phyloP scores from a whole-genome alignment of 2,113 vertebrate species.

The Semnopithecus entellus region DNA sequence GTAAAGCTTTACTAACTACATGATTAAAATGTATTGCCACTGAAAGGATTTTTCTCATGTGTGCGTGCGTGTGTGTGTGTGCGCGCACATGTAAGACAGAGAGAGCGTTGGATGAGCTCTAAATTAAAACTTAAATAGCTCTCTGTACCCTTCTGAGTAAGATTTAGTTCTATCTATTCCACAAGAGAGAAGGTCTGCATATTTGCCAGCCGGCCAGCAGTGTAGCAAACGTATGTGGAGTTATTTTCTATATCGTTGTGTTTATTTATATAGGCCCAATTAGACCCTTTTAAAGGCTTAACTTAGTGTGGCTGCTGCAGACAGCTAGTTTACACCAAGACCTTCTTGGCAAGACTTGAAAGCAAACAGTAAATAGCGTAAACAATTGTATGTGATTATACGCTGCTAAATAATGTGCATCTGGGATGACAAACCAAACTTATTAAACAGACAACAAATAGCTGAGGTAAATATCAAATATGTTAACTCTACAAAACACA shows the following conservation, averaged over 20 bases:
- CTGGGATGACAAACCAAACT: constrained; percentile 76
- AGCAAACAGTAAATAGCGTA: constrained; percentile 68
- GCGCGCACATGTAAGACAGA: not conserved
- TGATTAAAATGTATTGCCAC: constrained; percentile 41
- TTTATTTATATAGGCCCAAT: constrained; percentile 72
- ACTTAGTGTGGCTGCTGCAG: constrained; percentile 66
- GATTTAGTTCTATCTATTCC: constrained; percentile 34
- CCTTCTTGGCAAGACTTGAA: constrained; percentile 75
- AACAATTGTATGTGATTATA: constrained; percentile 74
- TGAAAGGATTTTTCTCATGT: not conserved
- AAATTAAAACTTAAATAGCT: constrained; percentile 36
- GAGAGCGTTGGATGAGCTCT: not conserved
- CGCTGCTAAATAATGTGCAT: constrained; percentile 72
- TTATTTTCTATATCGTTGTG: constrained; percentile 69
- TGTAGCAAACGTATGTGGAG: constrained; percentile 45
- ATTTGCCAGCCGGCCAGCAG: constrained; percentile 39
- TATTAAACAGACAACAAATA: constrained; percentile 79
- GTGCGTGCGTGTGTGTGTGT: not conserved
- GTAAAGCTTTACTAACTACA: constrained; percentile 21
- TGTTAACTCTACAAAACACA: constrained; percentile 57
- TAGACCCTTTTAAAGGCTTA: constrained; percentile 80
- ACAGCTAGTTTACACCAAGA: constrained; percentile 76
- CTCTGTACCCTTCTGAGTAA: not conserved
- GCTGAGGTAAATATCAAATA: constrained; percentile 75
- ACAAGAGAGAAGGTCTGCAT: not conserved